Evolutionary conservation across 1,140 invertebrate species (phyloP).

Genomic region (Drosophila sucinea): DNA sequence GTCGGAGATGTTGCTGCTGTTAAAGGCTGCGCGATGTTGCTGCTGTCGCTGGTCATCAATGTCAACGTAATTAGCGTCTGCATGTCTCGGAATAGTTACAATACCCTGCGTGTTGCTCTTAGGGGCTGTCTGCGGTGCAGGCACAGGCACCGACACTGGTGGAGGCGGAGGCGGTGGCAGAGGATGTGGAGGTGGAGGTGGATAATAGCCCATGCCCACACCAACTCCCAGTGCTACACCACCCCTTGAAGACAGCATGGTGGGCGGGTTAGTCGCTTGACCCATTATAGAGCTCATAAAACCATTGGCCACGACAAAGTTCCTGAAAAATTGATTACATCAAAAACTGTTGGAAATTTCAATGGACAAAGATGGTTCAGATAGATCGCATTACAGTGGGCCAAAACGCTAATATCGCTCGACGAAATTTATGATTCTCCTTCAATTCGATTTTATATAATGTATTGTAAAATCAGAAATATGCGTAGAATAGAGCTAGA

Average conservation of each 20-base stretch:
- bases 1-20: conserved; percentile 17
- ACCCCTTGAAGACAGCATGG: conserved; percentile 31
- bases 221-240: conserved; percentile 20
- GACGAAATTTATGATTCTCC: too few species aligned
- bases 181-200: conserved; percentile 14
- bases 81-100: conserved; percentile 39
- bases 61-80: conserved; percentile 50
- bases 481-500: too few species aligned
- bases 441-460: too few species aligned
- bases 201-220: conserved; percentile 57
- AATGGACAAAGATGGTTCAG: neutral
- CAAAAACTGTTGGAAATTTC: conserved; percentile 43
- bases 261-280: conserved; percentile 50
- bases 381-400: conserved; percentile 8
- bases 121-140: conserved; percentile 17
- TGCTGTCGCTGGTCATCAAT: conserved; percentile 36
- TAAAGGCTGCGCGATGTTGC: conserved; percentile 9
- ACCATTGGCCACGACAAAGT: conserved; percentile 83
- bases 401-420: neutral
- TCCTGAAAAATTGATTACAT: conserved; percentile 82
- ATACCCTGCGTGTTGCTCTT: conserved; percentile 52
- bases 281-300: conserved; percentile 82
- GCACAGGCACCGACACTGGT: too few species aligned
- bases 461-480: too few species aligned
- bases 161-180: conserved; percentile 15